Conservation (phyloP, 2,797 vertebrate genomes). For the Hemibagrus guttatus region DNA sequence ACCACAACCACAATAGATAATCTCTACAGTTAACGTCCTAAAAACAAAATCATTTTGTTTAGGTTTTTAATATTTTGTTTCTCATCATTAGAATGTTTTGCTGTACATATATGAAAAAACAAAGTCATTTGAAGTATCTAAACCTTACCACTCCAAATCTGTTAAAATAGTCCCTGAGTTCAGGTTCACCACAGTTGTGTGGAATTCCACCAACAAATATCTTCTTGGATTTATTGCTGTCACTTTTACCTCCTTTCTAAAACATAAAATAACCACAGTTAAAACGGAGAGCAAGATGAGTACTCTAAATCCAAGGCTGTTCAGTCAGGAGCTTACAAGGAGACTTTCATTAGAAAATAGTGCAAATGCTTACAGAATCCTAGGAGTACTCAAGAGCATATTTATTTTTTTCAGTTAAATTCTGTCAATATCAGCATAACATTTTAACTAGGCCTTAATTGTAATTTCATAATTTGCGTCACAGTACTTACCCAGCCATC, state of each 20-base stretch:
- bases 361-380: not conserved
- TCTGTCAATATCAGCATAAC: not conserved
- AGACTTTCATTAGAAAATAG: not conserved
- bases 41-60: not conserved
- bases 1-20: not conserved
- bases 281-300: constrained; percentile 54
- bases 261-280: constrained; percentile 63
- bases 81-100: not conserved
- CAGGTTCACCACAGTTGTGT: constrained; percentile 99
- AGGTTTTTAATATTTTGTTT: not conserved
- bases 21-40: not conserved
- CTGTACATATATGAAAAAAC: not conserved
- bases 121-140: constrained; percentile 1
- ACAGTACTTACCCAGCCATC: constrained; percentile 93
- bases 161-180: constrained; percentile 99
- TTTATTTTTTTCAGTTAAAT: constrained; percentile 1
- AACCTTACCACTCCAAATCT: constrained; percentile 99
- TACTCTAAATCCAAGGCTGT: constrained; percentile 53
- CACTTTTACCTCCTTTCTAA: constrained; percentile 97
- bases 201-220: constrained; percentile 99
- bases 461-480: not conserved
- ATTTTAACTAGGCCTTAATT: not conserved
- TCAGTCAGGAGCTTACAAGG: constrained; percentile 3
- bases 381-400: not conserved
- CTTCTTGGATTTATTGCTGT: constrained; percentile 99